Percentiles rank a stretch among this genome's conserved stretches.
phyloP scores from a whole-genome alignment of 2,888 invertebrate species.

The Calameuta pallipes region DNA sequence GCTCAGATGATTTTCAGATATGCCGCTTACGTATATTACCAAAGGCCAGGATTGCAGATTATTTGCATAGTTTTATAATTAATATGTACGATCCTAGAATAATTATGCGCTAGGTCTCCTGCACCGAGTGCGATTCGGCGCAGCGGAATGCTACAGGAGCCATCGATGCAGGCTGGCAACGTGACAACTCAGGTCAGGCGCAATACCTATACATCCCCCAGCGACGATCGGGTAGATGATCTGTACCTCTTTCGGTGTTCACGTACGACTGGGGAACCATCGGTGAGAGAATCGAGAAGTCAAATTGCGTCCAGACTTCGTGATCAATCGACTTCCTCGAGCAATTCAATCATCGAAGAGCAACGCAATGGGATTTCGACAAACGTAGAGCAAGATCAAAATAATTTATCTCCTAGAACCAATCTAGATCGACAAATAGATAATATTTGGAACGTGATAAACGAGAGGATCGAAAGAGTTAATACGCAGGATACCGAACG shows the following conservation, averaged over 20 bases:
- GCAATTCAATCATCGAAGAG: constrained; percentile 13
- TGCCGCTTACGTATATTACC: neutral
- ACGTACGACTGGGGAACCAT: neutral
- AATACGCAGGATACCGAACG: constrained; percentile 53
- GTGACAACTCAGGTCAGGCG: constrained; percentile 42
- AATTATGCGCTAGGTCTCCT: neutral
- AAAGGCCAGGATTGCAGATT: neutral
- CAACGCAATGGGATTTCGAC: constrained; percentile 12
- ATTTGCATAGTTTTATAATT: neutral
- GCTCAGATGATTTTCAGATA: neutral
- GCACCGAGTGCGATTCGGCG: neutral
- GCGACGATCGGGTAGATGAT: neutral
- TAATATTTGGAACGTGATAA: constrained; percentile 21
- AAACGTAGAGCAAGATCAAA: neutral
- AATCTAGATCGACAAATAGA: constrained; percentile 24
- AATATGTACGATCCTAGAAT: neutral
- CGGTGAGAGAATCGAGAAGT: neutral
- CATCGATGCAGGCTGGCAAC: constrained; percentile 29
- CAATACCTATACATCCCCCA: constrained; percentile 35
- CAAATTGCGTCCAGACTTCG: neutral
- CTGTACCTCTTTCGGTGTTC: neutral
- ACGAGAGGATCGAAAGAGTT: constrained; percentile 22
- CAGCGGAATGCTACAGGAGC: neutral
- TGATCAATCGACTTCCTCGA: neutral
- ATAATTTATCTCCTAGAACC: constrained; percentile 9